Evolutionary conservation across 1,140 invertebrate genomes (phyloP), one percentile per base, ranked within the genome.

Genomic region (Drosophila varians): DNA sequence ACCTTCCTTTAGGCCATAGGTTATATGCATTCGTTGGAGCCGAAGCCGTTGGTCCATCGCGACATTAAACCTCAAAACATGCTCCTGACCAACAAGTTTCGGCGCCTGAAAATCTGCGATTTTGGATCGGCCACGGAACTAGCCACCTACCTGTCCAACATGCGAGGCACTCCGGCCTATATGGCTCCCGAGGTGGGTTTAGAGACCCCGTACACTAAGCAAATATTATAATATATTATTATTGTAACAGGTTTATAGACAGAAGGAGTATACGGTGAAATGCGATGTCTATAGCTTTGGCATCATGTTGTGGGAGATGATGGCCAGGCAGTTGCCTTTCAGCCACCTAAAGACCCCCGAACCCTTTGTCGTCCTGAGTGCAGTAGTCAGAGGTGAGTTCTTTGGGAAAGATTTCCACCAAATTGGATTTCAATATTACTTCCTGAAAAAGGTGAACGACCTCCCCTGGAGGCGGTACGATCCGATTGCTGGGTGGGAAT

Each of bases 201-300:
- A 14, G n/a, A n/a, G n/a, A n/a, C n/a, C n/a, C n/a, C n/a, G n/a
- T n/a, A n/a, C n/a, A n/a, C n/a, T n/a, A n/a, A n/a, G n/a, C n/a
- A n/a, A n/a, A n/a, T n/a, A n/a, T n/a, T n/a, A n/a, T n/a, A n/a
- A n/a, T n/a, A n/a, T n/a, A n/a, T n/a, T n/a, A n/a, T n/a, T n/a
- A n/a, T n/a, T n/a, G n/a, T n/a, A 0, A 19, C 11, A 45, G 58
- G 65, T 46, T 2, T 23, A 14, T 1, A 7, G 5, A 0, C 6
- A 8, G 9, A 11, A 7, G 2, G 9, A 36, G 8, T 71, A 78
- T 34, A 26, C 61, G 2, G 62, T 54, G 2, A 78, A 57, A 18
- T 54, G 69, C 36, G 75, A 78, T 74, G 31, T 78, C 4, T 77
- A 61, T 16, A 72, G 75, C 31, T 72, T 72, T 23, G 75, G 46